Percentiles rank a stretch among this genome's conserved stretches.
phyloP scores from a whole-genome alignment of 2,113 vertebrate species.

The Catharus fuscescens region DNA sequence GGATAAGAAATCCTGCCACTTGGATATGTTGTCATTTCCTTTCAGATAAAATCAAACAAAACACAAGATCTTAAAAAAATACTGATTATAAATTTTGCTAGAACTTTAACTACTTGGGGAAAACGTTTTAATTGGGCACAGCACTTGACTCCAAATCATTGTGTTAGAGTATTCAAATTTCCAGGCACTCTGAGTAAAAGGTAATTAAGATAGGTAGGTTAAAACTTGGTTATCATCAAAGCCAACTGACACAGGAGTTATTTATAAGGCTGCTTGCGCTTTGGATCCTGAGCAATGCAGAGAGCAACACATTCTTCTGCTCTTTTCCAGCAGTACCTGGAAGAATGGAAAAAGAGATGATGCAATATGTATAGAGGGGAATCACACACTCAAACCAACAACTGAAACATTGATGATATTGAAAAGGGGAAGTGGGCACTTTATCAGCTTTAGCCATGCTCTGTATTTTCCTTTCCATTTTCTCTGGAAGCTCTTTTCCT shows the following conservation, averaged over 20 bases:
- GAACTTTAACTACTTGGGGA: not conserved
- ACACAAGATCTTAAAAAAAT: not conserved
- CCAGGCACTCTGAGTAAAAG: not conserved
- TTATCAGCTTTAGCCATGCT: not conserved
- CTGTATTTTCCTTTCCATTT: not conserved
- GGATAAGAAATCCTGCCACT: not conserved
- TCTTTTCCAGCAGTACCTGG: conserved; percentile 87
- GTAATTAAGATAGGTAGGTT: not conserved
- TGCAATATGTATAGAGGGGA: not conserved
- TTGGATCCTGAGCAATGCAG: conserved; percentile 85
- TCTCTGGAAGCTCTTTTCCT: not conserved
- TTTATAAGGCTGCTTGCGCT: conserved; percentile 79
- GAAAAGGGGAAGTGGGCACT: not conserved
- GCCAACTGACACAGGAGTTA: not conserved
- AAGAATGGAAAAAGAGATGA: not conserved
- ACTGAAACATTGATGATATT: not conserved
- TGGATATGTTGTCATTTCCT: not conserved
- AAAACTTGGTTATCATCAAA: not conserved
- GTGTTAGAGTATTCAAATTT: not conserved
- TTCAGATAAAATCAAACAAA: not conserved
- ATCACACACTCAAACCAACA: not conserved
- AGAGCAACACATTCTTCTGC: conserved; percentile 80
- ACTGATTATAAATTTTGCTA: not conserved
- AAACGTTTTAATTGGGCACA: not conserved
- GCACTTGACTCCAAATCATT: not conserved